phyloP scores from a whole-genome alignment of 2,797 vertebrate genomes.

The Borostomias antarcticus region DNA sequence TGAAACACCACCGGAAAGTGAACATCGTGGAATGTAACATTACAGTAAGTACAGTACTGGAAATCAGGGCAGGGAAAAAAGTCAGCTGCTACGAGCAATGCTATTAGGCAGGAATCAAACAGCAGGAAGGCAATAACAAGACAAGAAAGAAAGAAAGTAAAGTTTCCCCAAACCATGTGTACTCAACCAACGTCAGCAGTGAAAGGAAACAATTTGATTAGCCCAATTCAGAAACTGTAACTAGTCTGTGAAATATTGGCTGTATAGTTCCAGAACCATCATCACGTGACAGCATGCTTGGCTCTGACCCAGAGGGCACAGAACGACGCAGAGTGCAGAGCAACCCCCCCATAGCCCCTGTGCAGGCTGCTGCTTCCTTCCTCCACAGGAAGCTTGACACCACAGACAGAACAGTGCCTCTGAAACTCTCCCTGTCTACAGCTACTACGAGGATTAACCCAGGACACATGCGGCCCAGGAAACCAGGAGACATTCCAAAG shows the following conservation, averaged over 20 bases:
- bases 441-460: slow-evolving; percentile 2
- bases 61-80: slow-evolving; percentile 32
- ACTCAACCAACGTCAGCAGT: slow-evolving; percentile 31
- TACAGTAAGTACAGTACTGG: slow-evolving; percentile 31
- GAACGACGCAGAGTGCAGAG: slow-evolving; percentile 10
- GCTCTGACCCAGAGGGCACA: background rate
- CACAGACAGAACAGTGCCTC: slow-evolving; percentile 30
- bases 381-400: slow-evolving; percentile 22
- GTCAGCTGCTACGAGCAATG: slow-evolving; percentile 40
- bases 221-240: slow-evolving; percentile 23
- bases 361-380: slow-evolving; percentile 46
- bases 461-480: background rate
- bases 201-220: slow-evolving; percentile 29
- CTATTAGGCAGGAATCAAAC: slow-evolving; percentile 26
- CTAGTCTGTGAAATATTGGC: background rate
- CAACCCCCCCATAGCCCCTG: slow-evolving; percentile 1
- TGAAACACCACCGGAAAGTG: slow-evolving; percentile 36
- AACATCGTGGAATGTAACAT: slow-evolving; percentile 19
- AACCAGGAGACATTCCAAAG: too few species aligned
- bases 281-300: slow-evolving; percentile 27
- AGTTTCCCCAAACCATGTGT: slow-evolving; percentile 44
- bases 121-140: slow-evolving; percentile 20
- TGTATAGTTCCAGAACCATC: background rate
- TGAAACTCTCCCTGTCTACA: slow-evolving; percentile 27
- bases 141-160: slow-evolving; percentile 37